Percentiles rank a stretch among this genome's conserved stretches.
These are phyloP conservation scores for Spilosoma lubricipeda DNA, from an alignment of 2,888 invertebrate species.

Conservation along the genomic window DNA sequence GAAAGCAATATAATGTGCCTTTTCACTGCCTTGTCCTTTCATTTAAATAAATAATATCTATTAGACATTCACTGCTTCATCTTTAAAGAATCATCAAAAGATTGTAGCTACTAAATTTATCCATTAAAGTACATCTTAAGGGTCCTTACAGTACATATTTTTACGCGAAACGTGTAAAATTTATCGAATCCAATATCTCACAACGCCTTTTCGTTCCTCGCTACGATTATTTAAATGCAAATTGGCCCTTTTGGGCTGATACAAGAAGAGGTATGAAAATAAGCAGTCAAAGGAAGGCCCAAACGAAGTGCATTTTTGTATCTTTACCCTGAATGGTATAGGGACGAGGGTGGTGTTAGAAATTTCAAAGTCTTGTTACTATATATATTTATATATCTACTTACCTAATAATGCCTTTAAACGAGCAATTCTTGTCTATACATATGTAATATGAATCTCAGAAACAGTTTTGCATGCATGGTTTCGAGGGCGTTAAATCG, in stretches of 20 bases:
- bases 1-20: not conserved
- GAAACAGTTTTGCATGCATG: too few relatives aligned
- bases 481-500: too few relatives aligned
- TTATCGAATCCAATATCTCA: slow-evolving; percentile 37
- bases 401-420: too few relatives aligned
- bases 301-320: slow-evolving; percentile 36
- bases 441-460: too few relatives aligned
- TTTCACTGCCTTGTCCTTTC: not conserved
- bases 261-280: slow-evolving; percentile 39
- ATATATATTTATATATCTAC: not conserved
- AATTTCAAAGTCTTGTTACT: not conserved
- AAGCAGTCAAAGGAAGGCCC: slow-evolving; percentile 30
- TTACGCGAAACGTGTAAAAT: slow-evolving; percentile 6
- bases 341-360: not conserved
- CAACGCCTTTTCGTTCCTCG: slow-evolving; percentile 16
- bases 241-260: slow-evolving; percentile 43
- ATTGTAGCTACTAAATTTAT: not conserved
- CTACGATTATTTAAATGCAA: slow-evolving; percentile 49
- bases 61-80: not conserved
- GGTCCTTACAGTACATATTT: not conserved
- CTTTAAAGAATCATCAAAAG: not conserved
- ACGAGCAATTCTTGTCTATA: too few relatives aligned
- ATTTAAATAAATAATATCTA: too few relatives aligned
- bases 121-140: not conserved
- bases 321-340: slow-evolving; percentile 14